A percentile compares a stretch with the other conserved stretches of the same genome.
phyloP scores from a whole-genome alignment of 2,888 invertebrate species.

The Tinea pellionella region DNA sequence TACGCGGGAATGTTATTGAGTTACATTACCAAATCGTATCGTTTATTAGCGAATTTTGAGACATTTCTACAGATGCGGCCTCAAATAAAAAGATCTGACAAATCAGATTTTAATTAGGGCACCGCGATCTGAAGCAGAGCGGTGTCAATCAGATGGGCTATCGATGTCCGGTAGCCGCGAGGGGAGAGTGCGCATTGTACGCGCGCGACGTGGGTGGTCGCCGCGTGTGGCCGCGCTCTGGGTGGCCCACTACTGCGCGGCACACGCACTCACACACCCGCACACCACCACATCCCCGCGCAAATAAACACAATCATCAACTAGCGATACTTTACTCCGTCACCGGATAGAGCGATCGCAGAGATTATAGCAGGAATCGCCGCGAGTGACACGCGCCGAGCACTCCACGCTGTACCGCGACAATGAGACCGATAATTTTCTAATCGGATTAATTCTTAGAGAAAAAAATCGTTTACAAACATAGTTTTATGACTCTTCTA shows the following conservation, averaged over 20 bases:
- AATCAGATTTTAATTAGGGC: constrained; percentile 31
- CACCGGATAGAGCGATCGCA: constrained; percentile 67
- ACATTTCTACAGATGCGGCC: background rate
- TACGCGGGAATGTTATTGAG: background rate
- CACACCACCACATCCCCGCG: constrained; percentile 26
- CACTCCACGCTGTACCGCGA: background rate
- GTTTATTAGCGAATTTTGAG: background rate
- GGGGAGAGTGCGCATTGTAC: constrained; percentile 19
- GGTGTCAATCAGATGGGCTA: constrained; percentile 19
- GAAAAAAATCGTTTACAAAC: background rate
- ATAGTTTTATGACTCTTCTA: background rate
- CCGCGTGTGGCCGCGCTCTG: constrained; percentile 66
- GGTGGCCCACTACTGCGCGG: constrained; percentile 57
- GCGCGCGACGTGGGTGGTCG: constrained; percentile 65
- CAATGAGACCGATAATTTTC: constrained; percentile 26
- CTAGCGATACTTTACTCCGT: constrained; percentile 62
- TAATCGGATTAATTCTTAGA: constrained; percentile 30
- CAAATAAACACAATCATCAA: constrained; percentile 68
- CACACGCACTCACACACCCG: constrained; percentile 64
- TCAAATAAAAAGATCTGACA: constrained; percentile 18
- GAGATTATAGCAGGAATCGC: constrained; percentile 40
- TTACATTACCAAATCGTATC: background rate
- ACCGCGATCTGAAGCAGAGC: background rate
- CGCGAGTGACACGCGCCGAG: constrained; percentile 47
- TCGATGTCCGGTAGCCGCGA: constrained; percentile 28